Evolutionary conservation across 2,888 invertebrate genomes (phyloP).

Genomic region (Muscina levida): DNA sequence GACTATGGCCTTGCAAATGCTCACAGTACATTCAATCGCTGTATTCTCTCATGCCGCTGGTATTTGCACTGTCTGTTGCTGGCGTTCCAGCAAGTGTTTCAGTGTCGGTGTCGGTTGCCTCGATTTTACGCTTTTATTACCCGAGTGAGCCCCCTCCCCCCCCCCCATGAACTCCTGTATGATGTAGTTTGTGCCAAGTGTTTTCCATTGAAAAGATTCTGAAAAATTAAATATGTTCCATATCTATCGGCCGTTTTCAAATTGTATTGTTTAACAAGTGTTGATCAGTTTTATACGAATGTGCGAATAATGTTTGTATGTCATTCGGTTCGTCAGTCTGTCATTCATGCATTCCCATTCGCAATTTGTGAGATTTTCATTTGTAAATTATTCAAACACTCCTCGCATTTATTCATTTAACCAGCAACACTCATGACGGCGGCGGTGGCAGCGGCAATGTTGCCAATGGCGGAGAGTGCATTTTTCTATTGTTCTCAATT

Average conservation of each 20-base stretch:
- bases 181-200: neutral
- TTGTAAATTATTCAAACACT: conserved; percentile 39
- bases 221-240: conserved; percentile 65
- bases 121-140: conserved; percentile 14
- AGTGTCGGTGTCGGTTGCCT: conserved; percentile 15
- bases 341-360: conserved; percentile 10
- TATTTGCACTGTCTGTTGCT: conserved; percentile 27
- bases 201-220: conserved; percentile 57
- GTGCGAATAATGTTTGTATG: conserved; percentile 32
- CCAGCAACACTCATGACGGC: conserved; percentile 4
- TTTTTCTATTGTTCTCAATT: conserved; percentile 36
- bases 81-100: too few species aligned
- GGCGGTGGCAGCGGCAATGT: neutral
- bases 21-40: conserved; percentile 1
- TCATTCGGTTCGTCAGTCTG: conserved; percentile 17
- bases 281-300: conserved; percentile 32
- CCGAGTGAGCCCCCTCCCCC: too few species aligned
- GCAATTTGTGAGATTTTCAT: conserved; percentile 34
- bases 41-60: conserved; percentile 36
- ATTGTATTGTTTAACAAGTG: conserved; percentile 35
- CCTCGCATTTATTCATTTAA: neutral
- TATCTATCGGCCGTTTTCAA: conserved; percentile 31
- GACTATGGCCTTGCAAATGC: conserved; percentile 59
- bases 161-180: too few species aligned
- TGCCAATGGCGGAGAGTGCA: conserved; percentile 7